Conservation (phyloP, 1,140 invertebrate species). For the Musca vetustissima region DNA sequence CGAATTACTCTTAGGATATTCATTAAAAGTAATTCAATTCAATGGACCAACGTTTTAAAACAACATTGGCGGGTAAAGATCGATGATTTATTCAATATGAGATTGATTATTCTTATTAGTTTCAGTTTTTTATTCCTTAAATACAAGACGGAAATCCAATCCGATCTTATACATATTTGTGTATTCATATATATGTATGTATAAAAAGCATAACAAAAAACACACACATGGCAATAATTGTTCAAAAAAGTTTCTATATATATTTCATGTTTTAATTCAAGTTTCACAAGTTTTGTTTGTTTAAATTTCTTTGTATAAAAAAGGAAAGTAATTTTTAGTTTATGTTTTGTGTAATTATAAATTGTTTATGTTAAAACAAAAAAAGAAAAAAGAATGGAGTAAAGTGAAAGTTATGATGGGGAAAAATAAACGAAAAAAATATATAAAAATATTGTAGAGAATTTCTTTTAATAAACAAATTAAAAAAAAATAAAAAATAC, state of each 20-base stretch:
- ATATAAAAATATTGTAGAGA: background rate
- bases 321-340: conserved; percentile 34
- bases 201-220: conserved; percentile 2
- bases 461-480: background rate
- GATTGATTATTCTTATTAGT: no score
- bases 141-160: no score
- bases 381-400: conserved; percentile 8
- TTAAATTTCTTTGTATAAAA: conserved; percentile 50
- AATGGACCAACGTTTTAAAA: no score
- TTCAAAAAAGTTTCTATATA: conserved; percentile 8
- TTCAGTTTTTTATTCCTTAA: no score
- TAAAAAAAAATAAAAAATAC: conserved; percentile 38
- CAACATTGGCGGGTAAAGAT: no score
- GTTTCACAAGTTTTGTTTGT: conserved; percentile 42
- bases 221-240: conserved; percentile 2
- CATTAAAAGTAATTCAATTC: no score
- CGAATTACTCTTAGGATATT: no score
- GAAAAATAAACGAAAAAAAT: conserved; percentile 1
- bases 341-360: conserved; percentile 1
- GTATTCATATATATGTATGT: no score
- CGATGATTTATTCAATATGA: no score
- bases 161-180: no score
- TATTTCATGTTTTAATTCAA: conserved; percentile 37
- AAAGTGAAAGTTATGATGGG: background rate
- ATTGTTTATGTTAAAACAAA: conserved; percentile 23